Evolutionary conservation across 2,797 vertebrate genomes (phyloP).

Genomic region (Coendou prehensilis): DNA sequence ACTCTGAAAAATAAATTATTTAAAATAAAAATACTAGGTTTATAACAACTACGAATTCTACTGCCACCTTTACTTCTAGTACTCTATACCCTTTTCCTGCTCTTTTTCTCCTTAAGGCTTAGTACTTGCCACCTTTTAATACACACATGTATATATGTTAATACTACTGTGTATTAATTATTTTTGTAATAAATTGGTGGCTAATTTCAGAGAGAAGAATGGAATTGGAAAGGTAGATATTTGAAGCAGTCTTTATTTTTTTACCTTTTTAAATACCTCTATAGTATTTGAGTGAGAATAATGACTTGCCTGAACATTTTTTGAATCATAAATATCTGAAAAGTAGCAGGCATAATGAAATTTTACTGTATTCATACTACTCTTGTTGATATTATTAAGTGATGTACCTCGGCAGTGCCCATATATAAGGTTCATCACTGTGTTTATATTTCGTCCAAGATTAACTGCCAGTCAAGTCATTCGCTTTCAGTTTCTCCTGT

Average conservation of each 20-base stretch:
- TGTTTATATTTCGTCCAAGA: background rate
- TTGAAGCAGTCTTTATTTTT: background rate
- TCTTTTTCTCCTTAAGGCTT: background rate
- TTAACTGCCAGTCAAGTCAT: background rate
- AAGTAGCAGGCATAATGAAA: background rate
- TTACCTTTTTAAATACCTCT: background rate
- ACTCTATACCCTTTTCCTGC: background rate
- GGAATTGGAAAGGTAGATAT: background rate
- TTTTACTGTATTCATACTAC: background rate
- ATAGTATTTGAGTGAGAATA: background rate
- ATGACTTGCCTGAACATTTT: background rate
- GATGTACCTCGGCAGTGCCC: background rate
- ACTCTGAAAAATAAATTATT: background rate
- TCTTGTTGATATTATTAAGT: background rate
- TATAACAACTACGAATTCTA: background rate
- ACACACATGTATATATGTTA: background rate
- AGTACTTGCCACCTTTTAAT: background rate
- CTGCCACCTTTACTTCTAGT: background rate
- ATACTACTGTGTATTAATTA: background rate
- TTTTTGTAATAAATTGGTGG: background rate
- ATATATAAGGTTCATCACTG: background rate
- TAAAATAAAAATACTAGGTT: background rate
- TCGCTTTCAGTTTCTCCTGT: background rate
- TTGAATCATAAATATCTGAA: constrained; percentile 39
- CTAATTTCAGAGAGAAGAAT: background rate